phyloP scores from a whole-genome alignment of 2,797 vertebrate genomes.

The Syngnathus acus region DNA sequence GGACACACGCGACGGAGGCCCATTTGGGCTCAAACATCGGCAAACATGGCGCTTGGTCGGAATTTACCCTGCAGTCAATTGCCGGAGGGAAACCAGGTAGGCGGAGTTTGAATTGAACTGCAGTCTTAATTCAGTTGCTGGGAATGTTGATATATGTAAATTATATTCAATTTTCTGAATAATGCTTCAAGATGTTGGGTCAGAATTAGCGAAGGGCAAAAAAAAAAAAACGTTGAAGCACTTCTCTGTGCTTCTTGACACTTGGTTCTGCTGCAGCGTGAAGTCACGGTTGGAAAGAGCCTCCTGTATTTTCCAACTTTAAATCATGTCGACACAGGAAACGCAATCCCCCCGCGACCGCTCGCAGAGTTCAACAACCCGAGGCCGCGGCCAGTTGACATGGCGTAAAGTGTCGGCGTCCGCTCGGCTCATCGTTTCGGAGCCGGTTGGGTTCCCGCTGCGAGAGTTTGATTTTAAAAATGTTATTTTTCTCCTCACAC shows the following conservation, averaged over 20 bases:
- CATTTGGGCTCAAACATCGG: background rate
- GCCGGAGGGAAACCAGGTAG: constrained; percentile 55
- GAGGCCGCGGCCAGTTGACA: background rate
- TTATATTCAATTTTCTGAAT: background rate
- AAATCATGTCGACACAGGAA: constrained; percentile 63
- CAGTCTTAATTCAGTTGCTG: background rate
- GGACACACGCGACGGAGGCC: background rate
- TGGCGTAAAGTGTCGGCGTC: background rate
- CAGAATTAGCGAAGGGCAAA: no score
- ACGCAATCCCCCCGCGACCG: constrained; percentile 43
- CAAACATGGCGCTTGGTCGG: constrained; percentile 47
- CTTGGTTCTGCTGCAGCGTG: background rate
- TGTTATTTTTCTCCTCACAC: background rate
- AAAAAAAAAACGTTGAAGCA: background rate
- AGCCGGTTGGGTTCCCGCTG: background rate
- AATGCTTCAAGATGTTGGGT: no score
- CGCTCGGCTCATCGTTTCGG: background rate
- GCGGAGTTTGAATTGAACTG: constrained; percentile 3
- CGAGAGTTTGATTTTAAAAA: background rate
- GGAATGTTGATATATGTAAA: background rate
- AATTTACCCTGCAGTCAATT: constrained; percentile 30
- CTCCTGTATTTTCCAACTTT: constrained; percentile 22
- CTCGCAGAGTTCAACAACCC: constrained; percentile 9
- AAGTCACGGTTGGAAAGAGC: background rate
- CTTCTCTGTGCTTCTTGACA: background rate